phyloP scores from a whole-genome alignment of 2,113 vertebrate genomes.

The Triplophysa dalaica region DNA sequence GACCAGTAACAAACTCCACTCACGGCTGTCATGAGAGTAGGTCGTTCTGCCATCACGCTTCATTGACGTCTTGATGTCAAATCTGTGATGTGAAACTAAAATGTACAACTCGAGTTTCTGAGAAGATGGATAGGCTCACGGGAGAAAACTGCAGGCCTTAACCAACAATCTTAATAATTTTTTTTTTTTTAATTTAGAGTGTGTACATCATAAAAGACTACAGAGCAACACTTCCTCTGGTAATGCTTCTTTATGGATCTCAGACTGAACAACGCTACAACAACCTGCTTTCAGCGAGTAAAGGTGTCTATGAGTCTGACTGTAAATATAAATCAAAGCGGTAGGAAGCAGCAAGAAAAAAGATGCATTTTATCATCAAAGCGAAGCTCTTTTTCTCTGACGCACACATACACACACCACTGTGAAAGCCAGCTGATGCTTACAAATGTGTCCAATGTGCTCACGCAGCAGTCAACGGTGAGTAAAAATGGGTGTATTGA shows the following conservation, averaged over 20 bases:
- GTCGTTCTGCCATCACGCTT: constrained; percentile 24
- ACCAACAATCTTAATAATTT: no score
- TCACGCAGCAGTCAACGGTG: constrained; percentile 23
- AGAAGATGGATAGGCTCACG: constrained; percentile 1
- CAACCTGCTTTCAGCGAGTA: constrained; percentile 15
- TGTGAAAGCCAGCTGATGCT: constrained; percentile 37
- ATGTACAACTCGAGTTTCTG: not conserved
- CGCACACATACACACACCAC: constrained; percentile 15
- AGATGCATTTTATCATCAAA: constrained; percentile 50
- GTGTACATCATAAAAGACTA: not conserved
- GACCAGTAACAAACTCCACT: constrained; percentile 16
- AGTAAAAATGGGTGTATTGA: constrained; percentile 38
- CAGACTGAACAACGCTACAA: not conserved
- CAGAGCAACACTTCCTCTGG: not conserved
- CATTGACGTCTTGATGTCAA: constrained; percentile 15
- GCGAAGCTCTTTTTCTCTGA: constrained; percentile 31
- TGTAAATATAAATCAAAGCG: constrained; percentile 50
- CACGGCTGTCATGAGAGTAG: constrained; percentile 22
- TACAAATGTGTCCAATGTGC: constrained; percentile 20
- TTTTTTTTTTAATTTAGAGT: no score
- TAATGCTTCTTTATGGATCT: not conserved
- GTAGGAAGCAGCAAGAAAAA: constrained; percentile 38
- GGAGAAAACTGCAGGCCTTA: not conserved
- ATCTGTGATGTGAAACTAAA: constrained; percentile 28
- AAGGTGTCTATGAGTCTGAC: constrained; percentile 17